Evolutionary conservation across 2,113 vertebrate species (phyloP).

Genomic region (Paratilapia polleni): DNA sequence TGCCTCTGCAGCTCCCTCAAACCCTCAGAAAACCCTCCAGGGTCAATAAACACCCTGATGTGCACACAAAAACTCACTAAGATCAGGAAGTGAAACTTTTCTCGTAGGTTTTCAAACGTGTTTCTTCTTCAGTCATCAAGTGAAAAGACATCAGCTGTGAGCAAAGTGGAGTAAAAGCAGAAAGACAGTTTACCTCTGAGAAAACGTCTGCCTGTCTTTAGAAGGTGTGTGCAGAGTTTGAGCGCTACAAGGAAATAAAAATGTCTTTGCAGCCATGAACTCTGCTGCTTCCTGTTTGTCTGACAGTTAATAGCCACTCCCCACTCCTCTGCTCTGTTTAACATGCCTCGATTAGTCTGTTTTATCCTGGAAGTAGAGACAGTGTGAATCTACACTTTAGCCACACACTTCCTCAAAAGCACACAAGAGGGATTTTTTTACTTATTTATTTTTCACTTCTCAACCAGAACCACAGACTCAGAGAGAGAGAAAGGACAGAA

Average conservation of each 20-base stretch:
- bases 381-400: background rate
- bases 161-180: background rate
- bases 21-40: background rate
- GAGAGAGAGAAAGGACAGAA: no score
- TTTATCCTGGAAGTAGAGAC: background rate
- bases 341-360: background rate
- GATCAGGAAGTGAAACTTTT: background rate
- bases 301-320: background rate
- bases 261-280: background rate
- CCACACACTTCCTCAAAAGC: background rate
- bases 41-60: no score
- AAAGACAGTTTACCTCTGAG: background rate
- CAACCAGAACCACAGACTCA: no score
- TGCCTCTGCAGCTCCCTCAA: background rate
- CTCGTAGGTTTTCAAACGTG: background rate
- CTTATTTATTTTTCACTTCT: background rate
- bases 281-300: background rate
- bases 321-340: no score
- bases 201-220: background rate
- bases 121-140: background rate
- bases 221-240: background rate
- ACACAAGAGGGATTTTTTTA: fast-evolving
- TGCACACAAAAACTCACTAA: background rate
- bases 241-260: fast-evolving
- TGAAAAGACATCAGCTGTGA: background rate